Evolutionary conservation across 2,888 invertebrate species (phyloP), one percentile per base, ranked within the genome.

Genomic region (Amphipyra tragopoginis): DNA sequence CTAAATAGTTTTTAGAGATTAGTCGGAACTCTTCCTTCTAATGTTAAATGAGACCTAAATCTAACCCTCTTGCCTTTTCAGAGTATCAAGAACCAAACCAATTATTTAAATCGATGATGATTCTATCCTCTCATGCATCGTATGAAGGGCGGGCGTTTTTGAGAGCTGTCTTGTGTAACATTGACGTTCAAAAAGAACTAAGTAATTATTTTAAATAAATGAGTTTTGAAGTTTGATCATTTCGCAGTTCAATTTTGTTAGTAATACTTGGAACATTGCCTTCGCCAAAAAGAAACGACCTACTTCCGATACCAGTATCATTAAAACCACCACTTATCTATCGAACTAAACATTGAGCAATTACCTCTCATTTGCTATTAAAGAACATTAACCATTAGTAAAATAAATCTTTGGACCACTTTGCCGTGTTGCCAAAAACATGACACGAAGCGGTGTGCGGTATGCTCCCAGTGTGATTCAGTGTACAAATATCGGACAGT

Each of bases 401-500:
- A 44, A 44, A 66, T 76, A 69, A 73, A 74, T 74, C 63, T 58
- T 7, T 2, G 26, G 38, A 13, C 15, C 45, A 65, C 56, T 72
- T 69, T 54, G 69, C 67, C 38, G 59, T 33, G 65, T 67, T 67
- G 69, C 74, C 66, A 77, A 77, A 75, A 63, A 60, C 74, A 61
- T 55, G 79, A 65, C 64, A 66, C 13, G 45, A 40, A 58, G 45
- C 60, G 38, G 53, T 21, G 56, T 71, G 50, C 14, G 60, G 67
- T 63, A 58, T 64, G 65, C 68, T 54, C 58, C 11, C 38, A 11
- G 38, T 21, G 52, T 54, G 64, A 79, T 71, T 66, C 60, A 71
- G 51, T 61, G 64, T 52, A 34, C 38, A 61, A 56, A 66, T 68
- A 72, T 77, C 48, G 21, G 70, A 73, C 71, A 72, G 8, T 64